A percentile compares a stretch with the other conserved stretches of the same genome.
phyloP scores from a whole-genome alignment of 2,113 vertebrate species.

The Eudyptes chrysolophus region DNA sequence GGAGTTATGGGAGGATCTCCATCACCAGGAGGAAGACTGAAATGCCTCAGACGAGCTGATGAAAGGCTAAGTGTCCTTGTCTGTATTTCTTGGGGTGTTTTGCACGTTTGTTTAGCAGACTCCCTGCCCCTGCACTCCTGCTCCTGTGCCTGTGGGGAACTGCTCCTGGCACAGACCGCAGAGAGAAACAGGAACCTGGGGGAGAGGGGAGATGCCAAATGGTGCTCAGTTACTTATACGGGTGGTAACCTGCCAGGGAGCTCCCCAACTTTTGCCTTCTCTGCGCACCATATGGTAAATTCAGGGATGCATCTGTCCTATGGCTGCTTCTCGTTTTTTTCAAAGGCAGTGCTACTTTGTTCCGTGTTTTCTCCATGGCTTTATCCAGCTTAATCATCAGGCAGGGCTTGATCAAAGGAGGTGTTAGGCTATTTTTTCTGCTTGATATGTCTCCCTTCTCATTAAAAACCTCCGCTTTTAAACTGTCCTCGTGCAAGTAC shows the following conservation, averaged over 20 bases:
- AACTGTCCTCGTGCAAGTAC: not conserved
- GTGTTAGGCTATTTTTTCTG: not conserved
- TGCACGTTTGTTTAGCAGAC: accelerated
- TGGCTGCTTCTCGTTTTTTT: accelerated
- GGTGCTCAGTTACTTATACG: accelerated
- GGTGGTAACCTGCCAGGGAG: not conserved
- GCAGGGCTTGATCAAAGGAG: not conserved
- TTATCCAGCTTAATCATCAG: not conserved
- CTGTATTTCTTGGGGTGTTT: not conserved
- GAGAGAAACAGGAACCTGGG: not conserved
- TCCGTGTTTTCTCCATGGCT: not conserved
- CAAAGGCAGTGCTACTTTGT: not conserved
- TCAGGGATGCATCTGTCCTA: not conserved
- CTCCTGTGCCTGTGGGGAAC: not conserved
- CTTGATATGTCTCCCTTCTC: not conserved
- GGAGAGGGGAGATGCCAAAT: not conserved
- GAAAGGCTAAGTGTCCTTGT: not conserved
- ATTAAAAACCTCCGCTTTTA: not conserved
- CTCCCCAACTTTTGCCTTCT: not conserved
- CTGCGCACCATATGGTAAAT: not conserved
- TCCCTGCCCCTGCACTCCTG: not conserved
- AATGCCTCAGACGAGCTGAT: accelerated
- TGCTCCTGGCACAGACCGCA: accelerated
- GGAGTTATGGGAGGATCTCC: not conserved
- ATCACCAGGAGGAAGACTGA: not conserved